Percentiles rank a stretch among this genome's conserved stretches.
Evolutionary conservation across 2,888 invertebrate species (phyloP).

Genomic region (Anarsia innoxiella): DNA sequence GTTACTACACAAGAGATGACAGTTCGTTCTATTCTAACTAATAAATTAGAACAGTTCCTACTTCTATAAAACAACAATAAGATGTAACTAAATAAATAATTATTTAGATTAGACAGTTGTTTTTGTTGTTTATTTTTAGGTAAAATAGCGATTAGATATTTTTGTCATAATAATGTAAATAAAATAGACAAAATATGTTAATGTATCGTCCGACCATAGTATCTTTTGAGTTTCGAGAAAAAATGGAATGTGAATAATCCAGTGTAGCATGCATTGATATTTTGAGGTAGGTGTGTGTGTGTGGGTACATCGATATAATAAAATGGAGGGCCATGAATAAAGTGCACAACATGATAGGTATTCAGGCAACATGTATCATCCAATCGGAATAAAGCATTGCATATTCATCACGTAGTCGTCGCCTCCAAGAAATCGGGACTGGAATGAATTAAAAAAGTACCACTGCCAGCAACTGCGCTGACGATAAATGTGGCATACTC

Average conservation of each 20-base stretch:
- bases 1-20: not conserved
- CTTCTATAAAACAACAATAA: not conserved
- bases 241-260: conserved; percentile 13
- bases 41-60: not conserved
- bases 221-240: too few relatives aligned
- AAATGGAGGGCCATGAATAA: conserved; percentile 25
- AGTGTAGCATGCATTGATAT: conserved; percentile 55
- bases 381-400: conserved; percentile 49
- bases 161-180: too few relatives aligned
- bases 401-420: conserved; percentile 18
- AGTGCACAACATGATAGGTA: conserved; percentile 56
- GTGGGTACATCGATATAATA: conserved; percentile 35
- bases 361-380: conserved; percentile 62
- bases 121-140: too few relatives aligned
- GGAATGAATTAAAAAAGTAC: conserved; percentile 16
- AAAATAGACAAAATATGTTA: too few relatives aligned
- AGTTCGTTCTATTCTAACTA: conserved; percentile 2
- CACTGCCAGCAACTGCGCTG: conserved; percentile 29
- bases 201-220: too few relatives aligned
- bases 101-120: too few relatives aligned
- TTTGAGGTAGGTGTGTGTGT: conserved; percentile 24
- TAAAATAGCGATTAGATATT: too few relatives aligned
- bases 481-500: conserved; percentile 36
- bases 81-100: too few relatives aligned
- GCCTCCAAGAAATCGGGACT: too few relatives aligned